These are phyloP conservation scores for Suricata suricatta DNA, from an alignment of 2,113 vertebrate genomes.

Conservation along the genomic window DNA sequence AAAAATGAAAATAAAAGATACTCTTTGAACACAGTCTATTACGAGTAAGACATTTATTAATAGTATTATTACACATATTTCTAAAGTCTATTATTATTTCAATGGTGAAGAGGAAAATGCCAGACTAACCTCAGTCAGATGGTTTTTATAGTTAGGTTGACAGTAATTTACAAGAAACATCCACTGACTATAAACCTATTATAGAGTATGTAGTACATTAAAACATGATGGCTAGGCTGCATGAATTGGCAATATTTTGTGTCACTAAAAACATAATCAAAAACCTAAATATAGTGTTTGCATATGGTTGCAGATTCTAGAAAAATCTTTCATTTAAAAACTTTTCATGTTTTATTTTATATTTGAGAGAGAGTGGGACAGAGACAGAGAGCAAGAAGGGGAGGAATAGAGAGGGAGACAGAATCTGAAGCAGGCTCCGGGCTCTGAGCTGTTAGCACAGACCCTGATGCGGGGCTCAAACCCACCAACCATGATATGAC, in stretches of 20 bases:
- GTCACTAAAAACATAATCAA: neutral
- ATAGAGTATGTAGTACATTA: neutral
- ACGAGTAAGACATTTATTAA: slow-evolving; percentile 68
- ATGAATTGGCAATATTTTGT: neutral
- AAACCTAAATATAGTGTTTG: slow-evolving; percentile 28
- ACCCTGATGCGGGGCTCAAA: too few relatives aligned
- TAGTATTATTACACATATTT: slow-evolving; percentile 45
- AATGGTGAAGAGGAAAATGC: slow-evolving; percentile 49
- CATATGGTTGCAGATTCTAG: slow-evolving; percentile 7
- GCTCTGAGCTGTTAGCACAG: too few relatives aligned
- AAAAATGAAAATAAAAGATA: neutral
- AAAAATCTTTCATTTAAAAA: slow-evolving; percentile 44
- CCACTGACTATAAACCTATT: neutral
- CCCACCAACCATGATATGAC: too few relatives aligned
- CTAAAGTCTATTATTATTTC: slow-evolving; percentile 32
- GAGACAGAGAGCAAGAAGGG: too few relatives aligned
- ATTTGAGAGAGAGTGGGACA: too few relatives aligned
- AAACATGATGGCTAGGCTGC: neutral
- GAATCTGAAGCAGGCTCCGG: too few relatives aligned
- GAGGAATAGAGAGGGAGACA: too few relatives aligned
- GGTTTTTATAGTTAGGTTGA: neutral
- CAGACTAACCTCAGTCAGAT: neutral
- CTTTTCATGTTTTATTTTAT: too few relatives aligned
- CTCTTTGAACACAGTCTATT: neutral
- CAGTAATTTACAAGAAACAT: neutral